phyloP scores from a whole-genome alignment of 2,113 vertebrate genomes.

The Pachyramphus minor region DNA sequence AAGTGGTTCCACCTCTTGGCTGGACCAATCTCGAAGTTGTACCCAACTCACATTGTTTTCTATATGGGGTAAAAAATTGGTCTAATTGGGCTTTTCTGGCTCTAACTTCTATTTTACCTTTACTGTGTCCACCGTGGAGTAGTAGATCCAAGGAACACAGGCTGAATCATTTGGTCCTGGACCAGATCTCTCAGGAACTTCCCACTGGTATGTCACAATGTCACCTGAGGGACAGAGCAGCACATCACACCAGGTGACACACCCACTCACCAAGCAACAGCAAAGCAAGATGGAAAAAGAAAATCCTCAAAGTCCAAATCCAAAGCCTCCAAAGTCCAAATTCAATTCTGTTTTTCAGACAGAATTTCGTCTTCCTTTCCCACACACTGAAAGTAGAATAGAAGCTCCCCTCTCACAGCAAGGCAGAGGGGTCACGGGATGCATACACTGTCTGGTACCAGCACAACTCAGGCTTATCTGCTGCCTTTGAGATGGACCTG shows the following conservation, averaged over 20 bases:
- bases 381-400: not conserved
- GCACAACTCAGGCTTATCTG: not conserved
- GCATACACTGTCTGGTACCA: not conserved
- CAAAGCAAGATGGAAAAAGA: not conserved
- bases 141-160: conserved; percentile 78
- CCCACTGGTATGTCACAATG: conserved; percentile 73
- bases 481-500: not conserved
- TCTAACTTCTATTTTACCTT: conserved; percentile 66
- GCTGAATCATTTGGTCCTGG: conserved; percentile 76
- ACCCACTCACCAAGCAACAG: not conserved
- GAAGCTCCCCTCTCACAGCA: not conserved
- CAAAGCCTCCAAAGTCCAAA: not conserved
- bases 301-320: not conserved
- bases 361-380: not conserved
- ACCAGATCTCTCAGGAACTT: conserved; percentile 73
- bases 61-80: not conserved
- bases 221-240: conserved; percentile 54
- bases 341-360: not conserved
- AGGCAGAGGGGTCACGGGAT: not conserved
- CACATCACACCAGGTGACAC: not conserved
- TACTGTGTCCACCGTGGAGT: conserved; percentile 73
- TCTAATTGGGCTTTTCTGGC: not conserved
- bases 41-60: not conserved
- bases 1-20: not conserved
- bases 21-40: not conserved